Evolutionary conservation across 2,797 vertebrate species (phyloP).

Genomic region (Lagorchestes hirsutus): DNA sequence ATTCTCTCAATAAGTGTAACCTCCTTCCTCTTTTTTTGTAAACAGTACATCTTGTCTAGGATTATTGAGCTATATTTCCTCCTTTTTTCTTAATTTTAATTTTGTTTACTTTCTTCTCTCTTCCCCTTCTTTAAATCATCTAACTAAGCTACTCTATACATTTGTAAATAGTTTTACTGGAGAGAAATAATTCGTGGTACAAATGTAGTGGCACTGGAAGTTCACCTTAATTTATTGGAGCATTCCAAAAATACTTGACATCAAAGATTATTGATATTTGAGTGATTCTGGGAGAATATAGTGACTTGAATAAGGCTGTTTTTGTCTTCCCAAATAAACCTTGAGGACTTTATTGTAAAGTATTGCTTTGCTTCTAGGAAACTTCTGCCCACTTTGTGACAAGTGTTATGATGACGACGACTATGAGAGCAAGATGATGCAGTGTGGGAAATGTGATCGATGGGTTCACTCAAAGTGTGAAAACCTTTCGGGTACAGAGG

Average conservation of each 20-base stretch:
- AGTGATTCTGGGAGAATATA: not conserved
- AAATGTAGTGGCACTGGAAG: not conserved
- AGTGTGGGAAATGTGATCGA: conserved; percentile 95
- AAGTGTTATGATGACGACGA: conserved; percentile 97
- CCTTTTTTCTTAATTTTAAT: not conserved
- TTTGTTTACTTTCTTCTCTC: conserved; percentile 9
- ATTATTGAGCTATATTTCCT: not conserved
- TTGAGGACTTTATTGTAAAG: not conserved
- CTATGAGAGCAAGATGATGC: conserved; percentile 98
- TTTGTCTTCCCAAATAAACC: not conserved
- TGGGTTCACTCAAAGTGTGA: conserved; percentile 99
- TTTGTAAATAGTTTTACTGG: conserved; percentile 15
- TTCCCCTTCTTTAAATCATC: conserved; percentile 26
- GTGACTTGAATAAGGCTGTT: not conserved
- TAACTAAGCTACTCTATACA: conserved; percentile 1
- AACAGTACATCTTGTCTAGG: not conserved
- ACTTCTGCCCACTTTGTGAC: conserved; percentile 97
- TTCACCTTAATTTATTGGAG: not conserved
- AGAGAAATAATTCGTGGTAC: not conserved
- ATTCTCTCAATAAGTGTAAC: not conserved
- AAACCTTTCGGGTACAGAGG: conserved; percentile 93
- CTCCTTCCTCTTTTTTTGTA: not conserved
- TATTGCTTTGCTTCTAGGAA: conserved; percentile 87
- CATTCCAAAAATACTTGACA: not conserved
- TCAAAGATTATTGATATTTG: not conserved